These are phyloP conservation scores for Chromoteleia sp. DNA, from an alignment of 2,888 invertebrate genomes.

Conservation along the genomic window DNA sequence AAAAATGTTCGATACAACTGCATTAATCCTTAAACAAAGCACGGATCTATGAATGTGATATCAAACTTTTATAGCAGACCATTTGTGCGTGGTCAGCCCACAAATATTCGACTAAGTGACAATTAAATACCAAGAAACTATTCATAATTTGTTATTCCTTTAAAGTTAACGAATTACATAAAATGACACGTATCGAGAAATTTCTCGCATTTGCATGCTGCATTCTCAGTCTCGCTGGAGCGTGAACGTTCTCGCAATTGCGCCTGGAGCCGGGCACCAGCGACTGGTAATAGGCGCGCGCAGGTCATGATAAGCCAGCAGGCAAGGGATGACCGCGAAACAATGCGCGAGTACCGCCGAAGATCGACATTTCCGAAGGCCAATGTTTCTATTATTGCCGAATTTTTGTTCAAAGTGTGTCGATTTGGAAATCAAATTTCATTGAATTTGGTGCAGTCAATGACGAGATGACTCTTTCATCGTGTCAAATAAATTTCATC, in stretches of 20 bases:
- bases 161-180: constrained; percentile 34
- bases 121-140: constrained; percentile 24
- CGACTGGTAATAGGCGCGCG: constrained; percentile 51
- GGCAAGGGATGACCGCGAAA: constrained; percentile 57
- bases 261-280: constrained; percentile 55
- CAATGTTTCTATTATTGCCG: too few relatives aligned
- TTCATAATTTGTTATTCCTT: constrained; percentile 43
- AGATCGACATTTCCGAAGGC: constrained; percentile 70
- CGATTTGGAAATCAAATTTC: constrained; percentile 82
- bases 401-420: too few relatives aligned
- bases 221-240: constrained; percentile 55
- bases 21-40: constrained; percentile 11
- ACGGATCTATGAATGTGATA: neutral
- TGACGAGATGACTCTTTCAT: too few relatives aligned
- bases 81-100: neutral
- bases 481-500: neutral
- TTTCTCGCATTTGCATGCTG: constrained; percentile 59
- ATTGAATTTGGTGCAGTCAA: too few relatives aligned
- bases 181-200: constrained; percentile 65
- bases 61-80: neutral
- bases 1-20: too few relatives aligned
- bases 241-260: constrained; percentile 64
- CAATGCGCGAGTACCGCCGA: constrained; percentile 21
- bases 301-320: constrained; percentile 56
- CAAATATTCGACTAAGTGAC: constrained; percentile 32